Evolutionary conservation across 2,113 vertebrate genomes (phyloP).

Genomic region (Cyanocitta stelleri): DNA sequence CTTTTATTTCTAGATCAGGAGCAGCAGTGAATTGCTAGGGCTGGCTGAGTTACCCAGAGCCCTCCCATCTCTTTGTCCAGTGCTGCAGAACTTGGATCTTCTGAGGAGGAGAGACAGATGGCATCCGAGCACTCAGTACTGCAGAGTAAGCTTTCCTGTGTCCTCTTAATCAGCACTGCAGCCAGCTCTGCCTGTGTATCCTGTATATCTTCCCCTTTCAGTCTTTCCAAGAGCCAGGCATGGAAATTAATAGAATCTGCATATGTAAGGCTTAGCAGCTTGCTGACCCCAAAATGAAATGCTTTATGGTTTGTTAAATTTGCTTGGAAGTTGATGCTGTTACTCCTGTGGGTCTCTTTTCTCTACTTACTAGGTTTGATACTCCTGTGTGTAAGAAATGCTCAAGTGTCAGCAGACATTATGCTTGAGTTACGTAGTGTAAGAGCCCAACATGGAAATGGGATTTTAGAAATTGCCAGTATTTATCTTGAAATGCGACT

Average conservation of each 20-base stretch:
- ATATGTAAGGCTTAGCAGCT: not conserved
- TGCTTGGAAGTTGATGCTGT: not conserved
- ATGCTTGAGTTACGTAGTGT: not conserved
- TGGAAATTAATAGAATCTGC: not conserved
- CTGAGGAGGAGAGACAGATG: not conserved
- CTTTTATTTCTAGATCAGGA: not conserved
- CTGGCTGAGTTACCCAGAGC: not conserved
- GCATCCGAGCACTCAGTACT: not conserved
- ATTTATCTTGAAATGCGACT: not conserved
- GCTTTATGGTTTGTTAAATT: not conserved
- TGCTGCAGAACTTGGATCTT: not conserved
- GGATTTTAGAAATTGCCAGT: not conserved
- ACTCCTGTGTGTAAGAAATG: not conserved
- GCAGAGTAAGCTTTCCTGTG: not conserved
- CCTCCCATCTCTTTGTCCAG: conserved; percentile 22
- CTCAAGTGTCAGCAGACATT: not conserved
- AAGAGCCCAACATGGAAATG: not conserved
- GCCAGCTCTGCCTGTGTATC: not conserved
- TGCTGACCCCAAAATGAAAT: not conserved
- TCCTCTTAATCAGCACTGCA: not conserved
- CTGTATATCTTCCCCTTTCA: not conserved
- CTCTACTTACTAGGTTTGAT: not conserved
- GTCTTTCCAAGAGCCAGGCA: not conserved
- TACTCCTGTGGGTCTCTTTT: not conserved
- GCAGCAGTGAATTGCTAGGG: not conserved